A percentile compares a stretch with the other conserved stretches of the same genome.
phyloP scores from a whole-genome alignment of 2,113 vertebrate species.

The Nothobranchius kuhntae region DNA sequence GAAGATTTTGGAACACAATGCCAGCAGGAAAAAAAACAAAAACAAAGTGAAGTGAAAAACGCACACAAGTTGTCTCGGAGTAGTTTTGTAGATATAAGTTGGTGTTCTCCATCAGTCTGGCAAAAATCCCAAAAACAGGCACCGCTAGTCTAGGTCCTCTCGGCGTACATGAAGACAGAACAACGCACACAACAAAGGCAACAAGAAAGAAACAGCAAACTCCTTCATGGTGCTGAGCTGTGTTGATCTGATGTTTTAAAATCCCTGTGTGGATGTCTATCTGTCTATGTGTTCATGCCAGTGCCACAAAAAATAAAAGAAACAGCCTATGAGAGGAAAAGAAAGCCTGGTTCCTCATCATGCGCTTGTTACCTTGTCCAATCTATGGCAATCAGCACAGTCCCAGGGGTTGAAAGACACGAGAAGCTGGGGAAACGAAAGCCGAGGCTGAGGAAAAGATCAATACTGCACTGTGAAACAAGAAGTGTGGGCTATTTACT shows the following conservation, averaged over 20 bases:
- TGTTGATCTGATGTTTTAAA: slow-evolving; percentile 81
- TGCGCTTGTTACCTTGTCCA: slow-evolving; percentile 99
- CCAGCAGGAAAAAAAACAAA: slow-evolving; percentile 61
- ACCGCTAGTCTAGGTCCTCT: slow-evolving; percentile 58
- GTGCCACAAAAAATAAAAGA: slow-evolving; percentile 81
- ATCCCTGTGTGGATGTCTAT: slow-evolving; percentile 78
- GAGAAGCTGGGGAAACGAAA: slow-evolving; percentile 87
- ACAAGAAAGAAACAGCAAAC: slow-evolving; percentile 79
- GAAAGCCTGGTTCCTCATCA: slow-evolving; percentile 89
- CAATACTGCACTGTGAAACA: slow-evolving; percentile 97
- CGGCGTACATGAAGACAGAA: slow-evolving; percentile 58
- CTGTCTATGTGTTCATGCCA: slow-evolving; percentile 80
- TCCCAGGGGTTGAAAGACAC: slow-evolving; percentile 98
- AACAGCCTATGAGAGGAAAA: slow-evolving; percentile 80
- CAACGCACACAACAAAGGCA: slow-evolving; percentile 57
- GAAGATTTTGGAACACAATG: slow-evolving; percentile 77
- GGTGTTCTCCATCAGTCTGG: slow-evolving; percentile 69
- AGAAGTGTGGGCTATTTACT: slow-evolving; percentile 99
- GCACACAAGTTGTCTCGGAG: slow-evolving; percentile 39
- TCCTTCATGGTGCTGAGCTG: slow-evolving; percentile 82
- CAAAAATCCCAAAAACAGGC: slow-evolving; percentile 65
- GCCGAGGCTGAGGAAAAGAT: slow-evolving; percentile 96
- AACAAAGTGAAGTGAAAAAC: slow-evolving; percentile 66
- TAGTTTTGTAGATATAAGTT: slow-evolving; percentile 52
- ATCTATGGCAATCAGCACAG: slow-evolving; percentile 98